phyloP scores from a whole-genome alignment of 1,140 invertebrate species.

The Drosophila triauraria region DNA sequence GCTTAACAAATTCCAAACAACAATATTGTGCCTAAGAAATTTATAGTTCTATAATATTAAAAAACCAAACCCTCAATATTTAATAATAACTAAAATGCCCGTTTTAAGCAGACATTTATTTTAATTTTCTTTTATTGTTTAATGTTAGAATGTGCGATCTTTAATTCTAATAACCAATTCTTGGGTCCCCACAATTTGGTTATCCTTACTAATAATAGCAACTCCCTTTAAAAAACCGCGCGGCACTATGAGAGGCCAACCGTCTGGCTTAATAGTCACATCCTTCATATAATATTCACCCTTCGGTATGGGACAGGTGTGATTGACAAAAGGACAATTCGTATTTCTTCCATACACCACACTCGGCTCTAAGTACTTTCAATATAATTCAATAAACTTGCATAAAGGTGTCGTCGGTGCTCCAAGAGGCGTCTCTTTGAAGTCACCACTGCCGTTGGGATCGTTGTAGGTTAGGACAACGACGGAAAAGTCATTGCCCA shows the following conservation, averaged over 20 bases:
- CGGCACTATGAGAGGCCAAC: neutral
- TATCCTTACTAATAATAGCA: rapidly evolving
- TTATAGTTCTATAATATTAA: too few species aligned
- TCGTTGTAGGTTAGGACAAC: neutral
- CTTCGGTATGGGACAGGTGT: neutral
- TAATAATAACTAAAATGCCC: too few species aligned
- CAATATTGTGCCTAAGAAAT: too few species aligned
- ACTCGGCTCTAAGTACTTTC: neutral
- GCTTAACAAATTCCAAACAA: too few species aligned
- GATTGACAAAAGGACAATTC: neutral
- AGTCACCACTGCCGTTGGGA: neutral
- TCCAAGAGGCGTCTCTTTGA: neutral
- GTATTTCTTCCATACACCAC: neutral
- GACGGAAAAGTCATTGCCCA: neutral
- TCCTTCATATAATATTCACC: neutral
- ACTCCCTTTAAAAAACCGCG: neutral
- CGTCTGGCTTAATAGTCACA: neutral
- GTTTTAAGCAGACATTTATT: too few species aligned
- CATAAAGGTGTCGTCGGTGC: neutral
- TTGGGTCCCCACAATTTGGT: neutral
- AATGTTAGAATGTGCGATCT: neutral
- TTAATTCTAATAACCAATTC: neutral
- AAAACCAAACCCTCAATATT: too few species aligned
- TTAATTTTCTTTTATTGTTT: too few species aligned
- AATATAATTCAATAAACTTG: neutral